phyloP scores from a whole-genome alignment of 2,888 invertebrate species.

The Villa cingulata region DNA sequence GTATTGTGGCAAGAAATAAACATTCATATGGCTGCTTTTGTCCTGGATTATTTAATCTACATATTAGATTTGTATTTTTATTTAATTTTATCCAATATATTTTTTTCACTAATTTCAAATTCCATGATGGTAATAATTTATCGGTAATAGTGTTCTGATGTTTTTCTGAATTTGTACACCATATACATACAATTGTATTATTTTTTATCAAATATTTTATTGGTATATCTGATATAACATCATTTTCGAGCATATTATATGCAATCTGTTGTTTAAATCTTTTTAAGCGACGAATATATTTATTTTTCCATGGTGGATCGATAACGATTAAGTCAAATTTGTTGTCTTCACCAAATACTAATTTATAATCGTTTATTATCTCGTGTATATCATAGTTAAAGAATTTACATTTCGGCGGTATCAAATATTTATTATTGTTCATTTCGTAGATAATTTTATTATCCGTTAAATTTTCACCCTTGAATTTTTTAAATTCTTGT shows the following conservation, averaged over 20 bases:
- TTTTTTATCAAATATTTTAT: slow-evolving; percentile 46
- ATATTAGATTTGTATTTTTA: slow-evolving; percentile 50
- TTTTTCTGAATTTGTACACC: slow-evolving; percentile 80
- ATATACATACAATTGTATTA: slow-evolving; percentile 63
- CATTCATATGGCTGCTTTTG: slow-evolving; percentile 84
- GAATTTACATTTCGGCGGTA: slow-evolving; percentile 54
- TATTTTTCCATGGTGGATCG: slow-evolving; percentile 96
- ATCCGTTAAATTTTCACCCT: slow-evolving; percentile 46
- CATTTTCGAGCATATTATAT: slow-evolving; percentile 61
- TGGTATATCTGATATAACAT: slow-evolving; percentile 57
- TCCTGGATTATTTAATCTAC: slow-evolving; percentile 47
- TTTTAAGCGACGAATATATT: slow-evolving; percentile 74
- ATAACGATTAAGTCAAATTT: slow-evolving; percentile 70
- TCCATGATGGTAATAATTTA: slow-evolving; percentile 68
- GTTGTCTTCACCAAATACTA: no score
- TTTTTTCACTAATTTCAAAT: slow-evolving; percentile 51
- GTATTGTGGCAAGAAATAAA: slow-evolving; percentile 46
- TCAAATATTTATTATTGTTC: slow-evolving; percentile 41
- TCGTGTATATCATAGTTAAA: slow-evolving; percentile 51
- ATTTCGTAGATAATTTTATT: slow-evolving; percentile 39
- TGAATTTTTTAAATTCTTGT: slow-evolving; percentile 27
- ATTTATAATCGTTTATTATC: slow-evolving; percentile 41
- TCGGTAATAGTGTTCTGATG: slow-evolving; percentile 54
- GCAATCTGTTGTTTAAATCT: slow-evolving; percentile 46
- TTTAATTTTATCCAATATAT: slow-evolving; percentile 88